Evolutionary conservation across 1,140 invertebrate species (phyloP).

Genomic region (Solenopsis fugax): DNA sequence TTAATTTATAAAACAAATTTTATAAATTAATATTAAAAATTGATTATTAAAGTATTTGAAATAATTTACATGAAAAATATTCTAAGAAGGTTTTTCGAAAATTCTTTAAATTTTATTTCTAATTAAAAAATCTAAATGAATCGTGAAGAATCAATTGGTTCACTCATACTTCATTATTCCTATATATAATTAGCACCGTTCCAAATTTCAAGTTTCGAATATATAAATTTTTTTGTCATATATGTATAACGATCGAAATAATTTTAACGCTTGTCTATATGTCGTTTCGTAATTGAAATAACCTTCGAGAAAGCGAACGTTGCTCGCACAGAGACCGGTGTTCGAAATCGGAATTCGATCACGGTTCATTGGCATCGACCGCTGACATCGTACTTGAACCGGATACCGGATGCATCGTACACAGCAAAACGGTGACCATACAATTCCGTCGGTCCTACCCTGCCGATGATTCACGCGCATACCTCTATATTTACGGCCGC

Average conservation of each 20-base stretch:
- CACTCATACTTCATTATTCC: background rate
- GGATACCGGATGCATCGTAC: slow-evolving; percentile 77
- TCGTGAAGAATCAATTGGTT: background rate
- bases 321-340: slow-evolving; percentile 22
- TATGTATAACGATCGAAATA: slow-evolving; percentile 14
- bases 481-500: slow-evolving; percentile 66
- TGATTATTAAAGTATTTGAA: background rate
- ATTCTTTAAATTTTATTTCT: background rate
- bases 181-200: background rate
- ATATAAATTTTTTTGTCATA: background rate
- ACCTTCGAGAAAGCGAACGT: slow-evolving; percentile 33
- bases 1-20: slow-evolving; percentile 8
- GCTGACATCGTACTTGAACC: slow-evolving; percentile 71
- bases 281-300: slow-evolving; percentile 49
- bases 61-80: background rate
- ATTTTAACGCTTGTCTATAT: slow-evolving; percentile 8
- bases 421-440: slow-evolving; percentile 69
- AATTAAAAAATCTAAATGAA: background rate
- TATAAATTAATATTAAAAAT: slow-evolving; percentile 10
- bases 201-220: background rate
- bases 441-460: slow-evolving; percentile 26
- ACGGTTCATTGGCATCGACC: slow-evolving; percentile 77
- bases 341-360: slow-evolving; percentile 69
- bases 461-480: slow-evolving; percentile 59
- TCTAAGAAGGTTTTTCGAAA: background rate